Conservation (phyloP, 2,797 vertebrate genomes). For the Balearica regulorum region DNA sequence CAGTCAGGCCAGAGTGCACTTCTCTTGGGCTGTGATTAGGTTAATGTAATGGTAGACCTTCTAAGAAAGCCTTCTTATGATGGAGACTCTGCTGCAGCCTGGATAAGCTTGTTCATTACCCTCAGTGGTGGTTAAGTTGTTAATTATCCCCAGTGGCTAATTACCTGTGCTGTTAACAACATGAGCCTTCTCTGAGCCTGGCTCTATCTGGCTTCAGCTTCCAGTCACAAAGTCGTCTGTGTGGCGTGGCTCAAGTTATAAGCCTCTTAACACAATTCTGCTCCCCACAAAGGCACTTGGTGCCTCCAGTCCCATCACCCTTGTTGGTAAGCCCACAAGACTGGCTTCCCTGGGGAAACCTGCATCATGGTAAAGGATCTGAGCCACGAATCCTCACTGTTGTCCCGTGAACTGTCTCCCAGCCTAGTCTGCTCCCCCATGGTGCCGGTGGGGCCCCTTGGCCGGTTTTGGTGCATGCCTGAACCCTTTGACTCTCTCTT, state of each 20-base stretch:
- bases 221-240: neutral
- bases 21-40: neutral
- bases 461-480: neutral
- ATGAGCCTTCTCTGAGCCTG: neutral
- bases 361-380: neutral
- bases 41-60: neutral
- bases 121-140: neutral
- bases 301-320: neutral
- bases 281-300: neutral
- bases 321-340: neutral
- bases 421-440: neutral
- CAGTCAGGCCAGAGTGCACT: neutral
- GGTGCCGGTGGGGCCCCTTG: neutral
- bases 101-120: neutral
- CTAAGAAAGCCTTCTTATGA: neutral
- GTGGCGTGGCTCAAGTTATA: neutral
- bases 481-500: neutral
- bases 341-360: neutral
- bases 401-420: neutral
- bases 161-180: slow-evolving; percentile 41
- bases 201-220: neutral
- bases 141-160: slow-evolving; percentile 32
- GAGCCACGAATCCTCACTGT: neutral
- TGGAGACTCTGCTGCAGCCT: neutral
- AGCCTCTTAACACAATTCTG: neutral